A percentile compares a stretch with the other conserved stretches of the same genome.
Evolutionary conservation across 2,888 invertebrate species (phyloP).

Genomic region (Melanargia galathea): DNA sequence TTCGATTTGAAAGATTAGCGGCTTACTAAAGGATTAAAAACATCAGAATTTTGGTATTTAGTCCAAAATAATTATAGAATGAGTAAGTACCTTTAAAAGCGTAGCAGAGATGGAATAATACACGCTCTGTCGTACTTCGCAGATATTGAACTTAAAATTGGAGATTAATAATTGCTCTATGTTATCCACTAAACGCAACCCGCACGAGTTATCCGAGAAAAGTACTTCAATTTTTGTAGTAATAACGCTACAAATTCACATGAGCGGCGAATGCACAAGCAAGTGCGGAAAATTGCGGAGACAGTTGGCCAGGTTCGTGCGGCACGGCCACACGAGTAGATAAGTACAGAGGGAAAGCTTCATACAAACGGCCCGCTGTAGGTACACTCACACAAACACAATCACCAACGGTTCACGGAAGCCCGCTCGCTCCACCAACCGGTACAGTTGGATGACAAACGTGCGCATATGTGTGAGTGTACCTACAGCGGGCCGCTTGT

Average conservation of each 20-base stretch:
- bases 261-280: slow-evolving; percentile 68
- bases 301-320: slow-evolving; percentile 48
- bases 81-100: background rate
- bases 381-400: no score
- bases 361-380: no score
- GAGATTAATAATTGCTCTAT: background rate
- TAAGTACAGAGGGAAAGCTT: no score
- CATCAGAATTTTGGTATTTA: background rate
- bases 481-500: no score
- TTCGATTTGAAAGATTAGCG: no score
- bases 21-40: no score
- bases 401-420: no score
- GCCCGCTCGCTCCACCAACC: no score
- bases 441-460: no score
- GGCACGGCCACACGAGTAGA: slow-evolving; percentile 26
- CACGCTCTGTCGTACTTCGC: no score
- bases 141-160: background rate
- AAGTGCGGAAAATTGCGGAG: slow-evolving; percentile 75
- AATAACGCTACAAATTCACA: slow-evolving; percentile 67
- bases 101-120: no score
- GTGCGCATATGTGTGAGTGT: no score
- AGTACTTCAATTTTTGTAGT: slow-evolving; percentile 55
- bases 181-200: slow-evolving; percentile 9
- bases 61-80: background rate
- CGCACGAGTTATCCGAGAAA: slow-evolving; percentile 8